Base-by-base conservation (phyloP, 2,797 vertebrate species). In the Syndactyla subalaris region DNA sequence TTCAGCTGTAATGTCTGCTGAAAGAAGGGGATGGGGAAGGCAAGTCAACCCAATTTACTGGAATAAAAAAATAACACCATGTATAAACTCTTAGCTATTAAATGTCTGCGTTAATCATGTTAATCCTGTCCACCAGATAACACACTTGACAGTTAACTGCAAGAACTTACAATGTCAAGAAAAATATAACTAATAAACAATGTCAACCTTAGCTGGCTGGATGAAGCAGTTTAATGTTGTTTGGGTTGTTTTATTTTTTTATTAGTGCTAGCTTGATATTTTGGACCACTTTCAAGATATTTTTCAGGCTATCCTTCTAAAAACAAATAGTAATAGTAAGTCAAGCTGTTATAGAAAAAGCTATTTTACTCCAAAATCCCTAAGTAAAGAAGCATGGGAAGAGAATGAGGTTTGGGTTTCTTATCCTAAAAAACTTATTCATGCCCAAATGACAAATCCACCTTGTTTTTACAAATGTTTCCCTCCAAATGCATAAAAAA, bases 161-260 rank as follows among this genome's bases (percentile, higher is more conserved):
- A 84, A 89, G 75, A 84, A 70, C 7, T 24, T 45, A 61, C 67
- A 78, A 6, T 32, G 8, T 76, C 54, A 95, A 66, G 45, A 94
- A 96, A 93, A 87, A 77, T 21, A 12, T 12, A 91, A 90, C 78
- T 81, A 89, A 59, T 55, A 54, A 57, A 75, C 48, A 81, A 43
- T 32, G 19, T 77, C 61, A 85, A 30, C 52, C 29, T 72, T 83
- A 88, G 52, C 26, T 88, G 57, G 46, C 48, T 90, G 38, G 20
- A 55, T 91, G 22, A 85, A 89, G 71, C 19, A 92, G n/a, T 68
- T 87, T 10, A 26, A 63, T 77, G 70, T 65, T 74, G 79, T 67
- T 89, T 93, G 39, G 14, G 58, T 39, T 8, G 2, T 55, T 51
- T 82, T 30, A 10, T 30, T 39, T n/a, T 38, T 27, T 76, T 87